A percentile compares a stretch with the other conserved stretches of the same genome.
phyloP scores from a whole-genome alignment of 2,113 vertebrate species.

The Sylvia atricapilla region DNA sequence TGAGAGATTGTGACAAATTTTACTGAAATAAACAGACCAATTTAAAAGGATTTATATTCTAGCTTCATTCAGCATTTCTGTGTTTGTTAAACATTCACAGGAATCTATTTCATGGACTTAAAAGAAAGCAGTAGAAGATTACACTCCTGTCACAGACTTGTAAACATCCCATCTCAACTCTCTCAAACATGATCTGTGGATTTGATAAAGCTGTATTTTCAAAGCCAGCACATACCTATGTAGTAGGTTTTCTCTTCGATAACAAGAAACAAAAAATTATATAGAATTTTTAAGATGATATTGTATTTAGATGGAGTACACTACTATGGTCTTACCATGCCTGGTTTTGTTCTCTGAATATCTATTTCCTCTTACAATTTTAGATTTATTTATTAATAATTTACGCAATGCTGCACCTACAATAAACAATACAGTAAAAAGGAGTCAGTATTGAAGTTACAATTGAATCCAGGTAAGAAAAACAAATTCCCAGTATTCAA shows the following conservation, averaged over 20 bases:
- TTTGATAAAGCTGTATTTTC: background rate
- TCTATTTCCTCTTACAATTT: background rate
- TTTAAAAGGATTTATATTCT: constrained; percentile 48
- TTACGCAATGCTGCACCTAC: background rate
- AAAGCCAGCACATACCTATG: background rate
- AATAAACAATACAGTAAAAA: background rate
- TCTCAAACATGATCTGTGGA: background rate
- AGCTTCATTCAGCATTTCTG: constrained; percentile 37
- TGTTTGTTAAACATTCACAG: constrained; percentile 41
- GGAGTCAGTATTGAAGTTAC: background rate
- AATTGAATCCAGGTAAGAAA: background rate
- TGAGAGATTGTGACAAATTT: background rate
- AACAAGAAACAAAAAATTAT: background rate
- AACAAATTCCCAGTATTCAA: background rate
- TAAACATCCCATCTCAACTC: background rate
- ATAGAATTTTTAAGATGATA: background rate
- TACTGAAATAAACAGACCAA: constrained; percentile 27
- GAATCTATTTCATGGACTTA: background rate
- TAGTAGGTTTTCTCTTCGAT: background rate
- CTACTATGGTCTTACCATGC: background rate
- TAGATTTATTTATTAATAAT: background rate
- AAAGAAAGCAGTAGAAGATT: background rate
- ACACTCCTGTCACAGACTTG: background rate
- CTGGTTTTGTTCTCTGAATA: background rate
- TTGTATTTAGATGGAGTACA: background rate